phyloP scores from a whole-genome alignment of 2,113 vertebrate species.

The Litocranius walleri region DNA sequence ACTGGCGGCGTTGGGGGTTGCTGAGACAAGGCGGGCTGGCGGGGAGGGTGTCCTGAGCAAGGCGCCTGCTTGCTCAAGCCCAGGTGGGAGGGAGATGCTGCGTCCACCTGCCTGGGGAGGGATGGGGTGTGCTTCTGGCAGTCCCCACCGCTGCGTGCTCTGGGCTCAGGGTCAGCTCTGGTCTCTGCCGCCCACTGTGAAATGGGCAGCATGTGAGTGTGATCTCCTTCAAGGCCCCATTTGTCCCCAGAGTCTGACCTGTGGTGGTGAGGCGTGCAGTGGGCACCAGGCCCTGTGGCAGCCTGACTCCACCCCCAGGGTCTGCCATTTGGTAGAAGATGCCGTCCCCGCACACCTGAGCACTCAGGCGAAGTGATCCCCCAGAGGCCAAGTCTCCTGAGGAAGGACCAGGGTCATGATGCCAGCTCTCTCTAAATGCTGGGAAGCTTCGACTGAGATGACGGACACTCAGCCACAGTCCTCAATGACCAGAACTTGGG shows the following conservation, averaged over 20 bases:
- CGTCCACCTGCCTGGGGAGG: neutral
- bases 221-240: too few species aligned
- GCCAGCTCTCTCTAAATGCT: neutral
- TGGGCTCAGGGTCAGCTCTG: neutral
- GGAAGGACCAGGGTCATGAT: neutral
- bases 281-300: neutral
- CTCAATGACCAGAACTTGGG: fast-evolving
- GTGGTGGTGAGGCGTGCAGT: fast-evolving
- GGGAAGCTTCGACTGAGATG: fast-evolving
- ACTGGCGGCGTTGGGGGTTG: fast-evolving
- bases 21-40: fast-evolving
- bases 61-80: fast-evolving
- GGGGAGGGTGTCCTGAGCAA: neutral
- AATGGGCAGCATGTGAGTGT: neutral
- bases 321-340: neutral
- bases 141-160: fast-evolving
- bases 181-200: neutral
- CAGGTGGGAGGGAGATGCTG: neutral
- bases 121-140: neutral
- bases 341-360: neutral
- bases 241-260: neutral
- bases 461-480: fast-evolving
- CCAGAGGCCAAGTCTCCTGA: neutral
- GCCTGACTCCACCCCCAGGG: fast-evolving
- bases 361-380: neutral